Percentiles rank a stretch among this genome's conserved stretches.
These are phyloP conservation scores for Acleris emargana DNA, from an alignment of 2,888 invertebrate genomes.

Conservation along the genomic window DNA sequence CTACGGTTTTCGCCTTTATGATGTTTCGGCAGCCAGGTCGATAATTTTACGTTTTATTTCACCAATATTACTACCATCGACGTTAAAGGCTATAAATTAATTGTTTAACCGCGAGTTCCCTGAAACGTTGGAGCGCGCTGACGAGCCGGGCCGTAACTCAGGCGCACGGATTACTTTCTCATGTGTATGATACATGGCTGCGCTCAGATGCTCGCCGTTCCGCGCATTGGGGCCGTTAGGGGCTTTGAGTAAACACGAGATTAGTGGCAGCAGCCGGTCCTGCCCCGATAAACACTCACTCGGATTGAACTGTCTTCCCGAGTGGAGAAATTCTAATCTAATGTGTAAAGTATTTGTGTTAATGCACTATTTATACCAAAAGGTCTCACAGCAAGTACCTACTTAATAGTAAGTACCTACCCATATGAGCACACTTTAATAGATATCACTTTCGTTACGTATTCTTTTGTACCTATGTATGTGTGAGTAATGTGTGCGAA, in stretches of 20 bases:
- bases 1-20: background rate
- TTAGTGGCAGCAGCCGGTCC: conserved; percentile 48
- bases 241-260: conserved; percentile 80
- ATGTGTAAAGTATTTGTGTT: too few species aligned
- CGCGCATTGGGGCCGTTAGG: conserved; percentile 75
- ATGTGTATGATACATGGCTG: conserved; percentile 77
- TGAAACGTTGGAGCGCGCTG: conserved; percentile 60
- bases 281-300: background rate
- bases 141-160: conserved; percentile 69
- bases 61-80: conserved; percentile 40
- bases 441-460: too few species aligned
- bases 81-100: conserved; percentile 52
- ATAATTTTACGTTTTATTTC: conserved; percentile 35
- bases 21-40: conserved; percentile 18
- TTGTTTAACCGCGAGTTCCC: conserved; percentile 51
- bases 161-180: conserved; percentile 75
- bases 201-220: conserved; percentile 65
- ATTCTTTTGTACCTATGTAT: conserved; percentile 11
- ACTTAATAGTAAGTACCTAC: too few species aligned
- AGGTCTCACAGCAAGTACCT: too few species aligned
- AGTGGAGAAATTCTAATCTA: too few species aligned
- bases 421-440: too few species aligned
- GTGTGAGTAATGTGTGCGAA: conserved; percentile 34
- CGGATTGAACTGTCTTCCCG: background rate
- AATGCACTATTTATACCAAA: too few species aligned